phyloP scores from a whole-genome alignment of 2,113 vertebrate species.

The Colinus virginianus region DNA sequence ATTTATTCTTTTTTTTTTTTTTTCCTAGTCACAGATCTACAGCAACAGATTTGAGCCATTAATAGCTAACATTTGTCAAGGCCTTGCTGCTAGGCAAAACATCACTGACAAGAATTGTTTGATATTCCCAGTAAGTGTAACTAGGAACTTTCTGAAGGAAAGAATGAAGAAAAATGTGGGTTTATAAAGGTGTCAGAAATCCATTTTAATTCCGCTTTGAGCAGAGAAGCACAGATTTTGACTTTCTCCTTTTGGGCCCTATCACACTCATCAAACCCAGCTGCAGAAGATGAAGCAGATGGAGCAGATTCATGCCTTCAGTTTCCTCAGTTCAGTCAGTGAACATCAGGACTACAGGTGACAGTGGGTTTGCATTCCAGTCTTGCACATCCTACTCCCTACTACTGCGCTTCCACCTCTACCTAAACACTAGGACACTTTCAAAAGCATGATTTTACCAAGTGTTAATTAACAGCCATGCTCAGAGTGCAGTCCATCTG shows the following conservation, averaged over 20 bases:
- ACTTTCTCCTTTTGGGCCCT: neutral
- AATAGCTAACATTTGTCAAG: neutral
- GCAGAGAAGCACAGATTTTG: neutral
- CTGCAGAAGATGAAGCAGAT: neutral
- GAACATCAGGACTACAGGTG: neutral
- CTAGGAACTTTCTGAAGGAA: neutral
- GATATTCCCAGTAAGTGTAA: neutral
- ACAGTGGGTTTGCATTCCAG: neutral
- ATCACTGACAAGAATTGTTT: neutral
- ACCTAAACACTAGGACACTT: neutral
- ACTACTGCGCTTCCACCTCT: neutral
- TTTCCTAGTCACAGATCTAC: neutral
- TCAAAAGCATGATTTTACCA: neutral
- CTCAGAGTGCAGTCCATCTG: accelerated
- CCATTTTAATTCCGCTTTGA: neutral
- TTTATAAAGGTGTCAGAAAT: neutral
- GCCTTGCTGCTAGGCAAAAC: neutral
- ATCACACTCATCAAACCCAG: neutral
- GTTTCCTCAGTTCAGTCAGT: neutral
- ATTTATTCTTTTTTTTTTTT: neutral
- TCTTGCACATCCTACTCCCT: neutral
- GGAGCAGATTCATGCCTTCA: neutral
- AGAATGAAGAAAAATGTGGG: neutral
- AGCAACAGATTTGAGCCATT: neutral
- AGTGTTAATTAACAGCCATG: neutral